Conservation (phyloP, 2,888 invertebrate genomes). For the Cheilosia pagana region DNA sequence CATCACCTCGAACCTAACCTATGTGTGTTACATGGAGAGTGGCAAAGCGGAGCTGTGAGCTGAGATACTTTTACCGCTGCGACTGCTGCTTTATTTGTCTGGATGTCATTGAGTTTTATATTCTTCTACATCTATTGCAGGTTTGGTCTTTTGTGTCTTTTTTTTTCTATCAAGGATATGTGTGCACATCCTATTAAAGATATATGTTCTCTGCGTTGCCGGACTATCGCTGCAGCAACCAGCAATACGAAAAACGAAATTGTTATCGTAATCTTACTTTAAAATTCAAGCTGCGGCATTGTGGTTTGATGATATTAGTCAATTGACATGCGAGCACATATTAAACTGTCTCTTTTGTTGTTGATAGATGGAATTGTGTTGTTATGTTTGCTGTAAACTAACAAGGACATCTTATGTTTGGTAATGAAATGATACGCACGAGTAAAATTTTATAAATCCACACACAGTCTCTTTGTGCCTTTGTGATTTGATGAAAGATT, state of each 20-base stretch:
- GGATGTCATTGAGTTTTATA: constrained; percentile 74
- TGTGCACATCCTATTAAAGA: constrained; percentile 51
- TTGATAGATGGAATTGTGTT: constrained; percentile 32
- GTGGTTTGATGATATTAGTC: constrained; percentile 55
- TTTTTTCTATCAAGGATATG: constrained; percentile 33
- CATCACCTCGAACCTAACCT: constrained; percentile 68
- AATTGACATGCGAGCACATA: constrained; percentile 58
- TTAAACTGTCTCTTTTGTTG: constrained; percentile 31
- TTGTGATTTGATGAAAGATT: constrained; percentile 32
- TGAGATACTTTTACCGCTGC: constrained; percentile 50
- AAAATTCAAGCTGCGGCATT: constrained; percentile 63
- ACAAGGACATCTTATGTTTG: constrained; percentile 54
- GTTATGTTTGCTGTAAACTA: constrained; percentile 30
- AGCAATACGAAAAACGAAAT: constrained; percentile 34
- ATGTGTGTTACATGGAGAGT: constrained; percentile 50
- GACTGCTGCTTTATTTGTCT: constrained; percentile 69
- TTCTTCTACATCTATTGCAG: constrained; percentile 54
- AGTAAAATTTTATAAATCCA: background rate
- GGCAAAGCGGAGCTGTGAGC: constrained; percentile 38
- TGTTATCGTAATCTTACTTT: constrained; percentile 46
- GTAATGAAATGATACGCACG: constrained; percentile 44
- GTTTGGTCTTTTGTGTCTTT: constrained; percentile 14
- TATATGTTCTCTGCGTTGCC: background rate
- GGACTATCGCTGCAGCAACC: constrained; percentile 4
- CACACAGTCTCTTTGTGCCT: constrained; percentile 13